Conservation (phyloP, 2,888 invertebrate genomes). For the Ethmia dodecea region DNA sequence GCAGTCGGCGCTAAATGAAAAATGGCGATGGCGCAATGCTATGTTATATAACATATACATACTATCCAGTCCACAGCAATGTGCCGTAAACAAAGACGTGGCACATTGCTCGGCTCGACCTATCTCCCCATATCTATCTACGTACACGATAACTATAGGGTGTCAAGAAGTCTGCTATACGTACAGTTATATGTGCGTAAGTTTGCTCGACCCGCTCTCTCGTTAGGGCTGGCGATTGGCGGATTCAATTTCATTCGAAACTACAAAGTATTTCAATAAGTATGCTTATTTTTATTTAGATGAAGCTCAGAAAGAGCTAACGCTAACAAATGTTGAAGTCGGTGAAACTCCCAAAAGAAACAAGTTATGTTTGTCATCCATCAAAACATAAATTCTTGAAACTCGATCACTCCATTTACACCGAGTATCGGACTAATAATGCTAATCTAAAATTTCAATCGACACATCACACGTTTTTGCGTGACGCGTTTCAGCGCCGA, state of each 20-base stretch:
- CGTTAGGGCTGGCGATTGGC: slow-evolving; percentile 1
- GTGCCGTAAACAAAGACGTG: slow-evolving; percentile 36
- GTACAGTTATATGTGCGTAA: slow-evolving; percentile 4
- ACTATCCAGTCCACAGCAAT: slow-evolving; percentile 21
- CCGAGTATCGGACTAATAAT: background rate
- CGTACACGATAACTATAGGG: slow-evolving; percentile 9
- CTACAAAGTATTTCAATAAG: too few species aligned
- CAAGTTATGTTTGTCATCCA: background rate
- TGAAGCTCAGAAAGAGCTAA: too few species aligned
- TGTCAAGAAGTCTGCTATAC: slow-evolving; percentile 25
- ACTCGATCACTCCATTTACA: slow-evolving; percentile 1
- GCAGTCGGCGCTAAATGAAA: slow-evolving; percentile 19
- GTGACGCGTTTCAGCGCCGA: slow-evolving; percentile 13
- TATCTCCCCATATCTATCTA: slow-evolving; percentile 27
- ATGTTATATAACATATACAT: slow-evolving; percentile 16
- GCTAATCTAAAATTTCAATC: slow-evolving; percentile 11
- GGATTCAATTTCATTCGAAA: background rate
- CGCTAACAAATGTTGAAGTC: too few species aligned
- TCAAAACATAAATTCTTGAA: slow-evolving; percentile 1
- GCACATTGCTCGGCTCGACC: slow-evolving; percentile 41
- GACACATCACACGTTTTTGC: slow-evolving; percentile 18
- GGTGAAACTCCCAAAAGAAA: too few species aligned
- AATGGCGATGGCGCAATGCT: slow-evolving; percentile 22
- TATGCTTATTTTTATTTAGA: too few species aligned
- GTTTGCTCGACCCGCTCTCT: background rate